These are phyloP conservation scores for Heliangelus exortis DNA, from an alignment of 2,797 vertebrate genomes.

Conservation along the genomic window DNA sequence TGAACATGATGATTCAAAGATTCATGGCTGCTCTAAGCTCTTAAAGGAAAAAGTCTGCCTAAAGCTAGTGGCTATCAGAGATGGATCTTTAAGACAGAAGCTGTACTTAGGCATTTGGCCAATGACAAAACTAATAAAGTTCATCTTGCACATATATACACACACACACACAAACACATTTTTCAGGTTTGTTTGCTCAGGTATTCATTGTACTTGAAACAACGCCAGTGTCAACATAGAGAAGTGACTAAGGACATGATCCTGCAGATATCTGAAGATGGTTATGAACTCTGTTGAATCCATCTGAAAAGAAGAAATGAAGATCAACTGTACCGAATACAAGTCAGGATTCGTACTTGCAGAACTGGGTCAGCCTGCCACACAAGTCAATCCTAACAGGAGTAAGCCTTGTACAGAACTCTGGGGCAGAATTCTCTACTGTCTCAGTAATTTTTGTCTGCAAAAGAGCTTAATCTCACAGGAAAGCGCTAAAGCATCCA, in stretches of 20 bases:
- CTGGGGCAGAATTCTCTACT: neutral
- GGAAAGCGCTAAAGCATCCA: neutral
- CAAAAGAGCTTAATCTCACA: neutral
- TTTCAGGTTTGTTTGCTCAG: slow-evolving; percentile 11
- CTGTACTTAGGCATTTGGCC: neutral
- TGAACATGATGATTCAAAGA: neutral
- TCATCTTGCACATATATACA: neutral
- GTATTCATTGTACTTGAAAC: slow-evolving; percentile 29
- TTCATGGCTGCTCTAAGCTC: neutral
- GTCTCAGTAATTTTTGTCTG: slow-evolving; percentile 15
- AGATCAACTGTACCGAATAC: slow-evolving; percentile 15
- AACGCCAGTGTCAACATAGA: neutral
- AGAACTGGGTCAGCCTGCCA: slow-evolving; percentile 33
- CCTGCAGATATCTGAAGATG: neutral
- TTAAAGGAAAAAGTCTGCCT: neutral
- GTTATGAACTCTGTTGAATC: neutral
- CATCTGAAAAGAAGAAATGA: slow-evolving; percentile 19
- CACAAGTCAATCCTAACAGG: neutral
- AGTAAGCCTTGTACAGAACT: neutral
- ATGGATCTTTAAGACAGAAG: neutral
- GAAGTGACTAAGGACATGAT: neutral
- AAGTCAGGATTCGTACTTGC: neutral
- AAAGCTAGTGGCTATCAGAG: neutral
- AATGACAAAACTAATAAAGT: slow-evolving; percentile 10
- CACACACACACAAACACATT: neutral